These are phyloP conservation scores for Prionchulus punctatus DNA, from an alignment of 2,888 invertebrate species.

Conservation along the genomic window DNA sequence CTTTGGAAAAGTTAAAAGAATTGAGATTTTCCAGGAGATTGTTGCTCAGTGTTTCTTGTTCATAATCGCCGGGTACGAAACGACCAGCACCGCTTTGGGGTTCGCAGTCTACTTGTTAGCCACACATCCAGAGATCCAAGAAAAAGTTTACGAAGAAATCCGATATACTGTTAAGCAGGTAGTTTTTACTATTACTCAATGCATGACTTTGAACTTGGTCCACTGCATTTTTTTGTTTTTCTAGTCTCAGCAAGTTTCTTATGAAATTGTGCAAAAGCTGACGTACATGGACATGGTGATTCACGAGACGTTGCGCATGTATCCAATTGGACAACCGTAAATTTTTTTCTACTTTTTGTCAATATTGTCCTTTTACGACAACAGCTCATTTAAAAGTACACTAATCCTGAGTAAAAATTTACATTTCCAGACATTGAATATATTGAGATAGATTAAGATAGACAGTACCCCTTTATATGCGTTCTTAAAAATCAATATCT, in stretches of 20 bases:
- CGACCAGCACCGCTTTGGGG: no score
- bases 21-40: slow-evolving; percentile 18
- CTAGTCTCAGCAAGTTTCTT: slow-evolving; percentile 12
- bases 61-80: slow-evolving; percentile 34
- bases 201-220: not conserved
- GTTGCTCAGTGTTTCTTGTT: slow-evolving; percentile 20
- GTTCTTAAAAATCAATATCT: no score
- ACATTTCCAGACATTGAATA: no score
- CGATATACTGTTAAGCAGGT: not conserved
- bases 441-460: no score
- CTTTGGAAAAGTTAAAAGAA: not conserved
- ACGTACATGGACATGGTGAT: slow-evolving; percentile 21
- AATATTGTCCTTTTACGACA: no score
- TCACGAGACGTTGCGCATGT: slow-evolving; percentile 21
- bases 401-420: no score
- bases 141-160: slow-evolving; percentile 33
- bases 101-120: slow-evolving; percentile 38
- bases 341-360: no score
- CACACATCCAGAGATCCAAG: slow-evolving; percentile 35
- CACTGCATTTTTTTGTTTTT: not conserved
- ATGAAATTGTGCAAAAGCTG: slow-evolving; percentile 19
- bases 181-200: not conserved
- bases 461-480: no score
- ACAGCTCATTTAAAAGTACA: no score
- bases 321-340: slow-evolving; percentile 22